Evolutionary conservation across 2,797 vertebrate genomes (phyloP).

Genomic region (Enteromius afrohamiltoni): DNA sequence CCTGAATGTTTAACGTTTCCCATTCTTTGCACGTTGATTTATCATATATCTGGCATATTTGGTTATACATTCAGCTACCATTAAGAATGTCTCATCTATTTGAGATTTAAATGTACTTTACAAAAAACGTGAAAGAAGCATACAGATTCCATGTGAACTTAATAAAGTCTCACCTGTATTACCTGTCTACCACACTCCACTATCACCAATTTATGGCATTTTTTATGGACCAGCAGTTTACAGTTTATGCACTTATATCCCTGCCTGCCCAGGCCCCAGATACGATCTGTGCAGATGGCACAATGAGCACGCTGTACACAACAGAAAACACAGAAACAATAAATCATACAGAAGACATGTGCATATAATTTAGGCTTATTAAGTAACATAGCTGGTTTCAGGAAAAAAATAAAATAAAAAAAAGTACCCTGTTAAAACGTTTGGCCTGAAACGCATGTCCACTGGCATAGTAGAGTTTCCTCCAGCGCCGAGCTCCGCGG

Average conservation of each 20-base stretch:
- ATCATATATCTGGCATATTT: neutral
- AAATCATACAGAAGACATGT: neutral
- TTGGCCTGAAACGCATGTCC: conserved; percentile 99
- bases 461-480: conserved; percentile 97
- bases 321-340: neutral
- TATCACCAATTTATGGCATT: conserved; percentile 95
- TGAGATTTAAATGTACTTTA: neutral
- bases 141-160: neutral
- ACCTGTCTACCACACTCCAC: conserved; percentile 88
- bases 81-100: neutral
- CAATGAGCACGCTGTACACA: conserved; percentile 90
- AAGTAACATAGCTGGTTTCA: neutral
- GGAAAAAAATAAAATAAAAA: neutral
- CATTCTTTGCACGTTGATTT: neutral
- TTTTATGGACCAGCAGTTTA: conserved; percentile 98
- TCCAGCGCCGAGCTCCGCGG: conserved; percentile 94
- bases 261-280: conserved; percentile 97
- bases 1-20: neutral
- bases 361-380: neutral
- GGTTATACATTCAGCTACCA: neutral
- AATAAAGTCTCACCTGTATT: conserved; percentile 70
- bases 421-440: conserved; percentile 94
- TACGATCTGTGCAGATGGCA: conserved; percentile 96
- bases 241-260: conserved; percentile 99
- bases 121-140: neutral